Conservation (phyloP, 2,113 vertebrate genomes). For the Arenaria interpres region DNA sequence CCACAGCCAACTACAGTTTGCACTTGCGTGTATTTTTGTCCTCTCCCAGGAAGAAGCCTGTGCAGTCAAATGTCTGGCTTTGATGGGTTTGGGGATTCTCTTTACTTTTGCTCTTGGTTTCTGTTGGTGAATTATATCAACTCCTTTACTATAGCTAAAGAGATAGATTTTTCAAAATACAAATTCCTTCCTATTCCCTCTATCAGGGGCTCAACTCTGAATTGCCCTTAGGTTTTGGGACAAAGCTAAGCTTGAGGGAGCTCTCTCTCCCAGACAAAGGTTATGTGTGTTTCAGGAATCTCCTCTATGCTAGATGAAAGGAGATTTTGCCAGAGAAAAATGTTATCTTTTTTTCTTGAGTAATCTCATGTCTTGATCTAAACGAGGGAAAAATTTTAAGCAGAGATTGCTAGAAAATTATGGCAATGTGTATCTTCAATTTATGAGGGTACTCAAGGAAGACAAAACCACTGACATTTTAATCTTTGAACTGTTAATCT, state of each 20-base stretch:
- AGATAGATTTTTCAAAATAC: neutral
- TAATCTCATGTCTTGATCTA: neutral
- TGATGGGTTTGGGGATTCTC: neutral
- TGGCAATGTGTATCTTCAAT: neutral
- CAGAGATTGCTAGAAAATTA: neutral
- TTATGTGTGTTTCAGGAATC: neutral
- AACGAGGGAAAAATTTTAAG: neutral
- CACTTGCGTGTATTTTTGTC: neutral
- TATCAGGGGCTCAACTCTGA: neutral
- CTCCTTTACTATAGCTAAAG: neutral
- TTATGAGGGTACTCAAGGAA: neutral
- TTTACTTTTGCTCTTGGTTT: neutral
- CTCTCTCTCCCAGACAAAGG: neutral
- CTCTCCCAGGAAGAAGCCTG: neutral
- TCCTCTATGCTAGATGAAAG: neutral
- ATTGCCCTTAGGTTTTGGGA: neutral
- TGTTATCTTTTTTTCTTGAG: neutral
- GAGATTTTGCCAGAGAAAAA: neutral
- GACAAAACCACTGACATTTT: neutral
- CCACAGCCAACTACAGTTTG: neutral
- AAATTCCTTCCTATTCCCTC: neutral
- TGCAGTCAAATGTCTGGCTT: neutral
- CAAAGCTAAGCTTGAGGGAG: neutral
- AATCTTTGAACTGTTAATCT: neutral
- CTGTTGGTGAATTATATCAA: neutral